Base-by-base conservation (phyloP, 1,140 invertebrate genomes). In the Achatina immaculata region DNA sequence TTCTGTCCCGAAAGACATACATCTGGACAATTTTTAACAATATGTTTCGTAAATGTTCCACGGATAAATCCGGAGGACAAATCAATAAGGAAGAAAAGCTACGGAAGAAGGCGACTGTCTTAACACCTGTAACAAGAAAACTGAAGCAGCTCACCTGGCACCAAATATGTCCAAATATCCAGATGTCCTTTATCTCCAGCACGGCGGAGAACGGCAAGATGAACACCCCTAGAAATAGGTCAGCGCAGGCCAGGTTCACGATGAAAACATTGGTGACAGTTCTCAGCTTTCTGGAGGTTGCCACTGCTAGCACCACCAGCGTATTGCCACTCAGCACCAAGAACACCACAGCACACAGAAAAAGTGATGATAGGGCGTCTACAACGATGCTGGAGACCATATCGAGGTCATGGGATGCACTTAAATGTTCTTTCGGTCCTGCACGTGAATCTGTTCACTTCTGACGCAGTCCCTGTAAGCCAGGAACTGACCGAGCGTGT, bases 231-330 rank as follows among this genome's bases (percentile, higher is more conserved):
- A 93, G 81, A 14, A 99, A 91, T 42, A 99, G 93, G 90, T 99
- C 98, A 0, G 96, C 97, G 55, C 99, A 92, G 4, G 97, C 97
- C 86, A 99, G 92, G 89, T 95, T 96, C 89, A 97, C 97, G 58
- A 98, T 93, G 88, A 98, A 98, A 86, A 96, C 97, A 89, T 98
- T 98, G 68, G 93, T 94, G 11, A 86, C 88, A 58, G 86, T 88
- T 78, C 87, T 78, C 62, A 90, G 83, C 69, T 83, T 85, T 55
- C 85, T 84, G 62, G 83, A 84, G 36, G 79, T 65, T 14, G 42
- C 48, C 36, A 86, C 84, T n/a, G 88, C 84, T 7, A 85, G 24
- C 21, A 90, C 84, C 21, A 90, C 83, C 21, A 82, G 72, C 14
- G 83, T 62, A 77, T 90, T 90, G 34, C 87, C 87, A 9, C 84